These are phyloP conservation scores for Nymphalis polychloros DNA, from an alignment of 2,888 invertebrate genomes.

Conservation along the genomic window DNA sequence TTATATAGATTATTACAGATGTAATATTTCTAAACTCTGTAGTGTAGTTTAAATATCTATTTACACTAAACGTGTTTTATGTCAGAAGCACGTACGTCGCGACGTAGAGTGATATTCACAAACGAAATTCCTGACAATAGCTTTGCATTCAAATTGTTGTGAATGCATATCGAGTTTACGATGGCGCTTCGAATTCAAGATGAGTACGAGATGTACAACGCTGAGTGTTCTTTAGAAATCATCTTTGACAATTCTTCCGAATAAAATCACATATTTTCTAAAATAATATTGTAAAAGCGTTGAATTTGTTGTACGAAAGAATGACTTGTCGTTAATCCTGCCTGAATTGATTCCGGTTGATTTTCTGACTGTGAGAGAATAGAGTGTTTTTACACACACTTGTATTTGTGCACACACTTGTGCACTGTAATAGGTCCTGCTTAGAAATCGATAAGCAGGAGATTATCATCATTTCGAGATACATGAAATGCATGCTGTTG, in stretches of 20 bases:
- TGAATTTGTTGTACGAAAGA: neutral
- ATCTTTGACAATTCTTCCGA: slow-evolving; percentile 14
- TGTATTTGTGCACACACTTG: no score
- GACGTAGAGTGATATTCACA: slow-evolving; percentile 19
- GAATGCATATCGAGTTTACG: slow-evolving; percentile 38
- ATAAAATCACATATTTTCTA: neutral
- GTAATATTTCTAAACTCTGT: neutral
- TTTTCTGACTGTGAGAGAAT: no score
- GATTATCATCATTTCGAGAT: no score
- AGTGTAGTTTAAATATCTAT: slow-evolving; percentile 1
- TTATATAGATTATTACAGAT: no score
- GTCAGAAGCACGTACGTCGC: slow-evolving; percentile 19
- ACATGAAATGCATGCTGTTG: no score
- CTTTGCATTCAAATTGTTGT: slow-evolving; percentile 37
- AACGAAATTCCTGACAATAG: slow-evolving; percentile 35
- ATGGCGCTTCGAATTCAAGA: slow-evolving; percentile 34
- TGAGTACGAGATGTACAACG: slow-evolving; percentile 25
- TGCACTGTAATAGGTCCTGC: no score
- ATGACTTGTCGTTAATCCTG: no score
- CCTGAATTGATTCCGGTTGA: no score
- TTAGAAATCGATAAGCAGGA: no score
- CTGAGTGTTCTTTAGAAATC: slow-evolving; percentile 23
- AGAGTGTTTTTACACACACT: no score
- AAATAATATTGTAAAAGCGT: neutral
- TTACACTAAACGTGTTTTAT: slow-evolving; percentile 12